phyloP scores from a whole-genome alignment of 2,113 vertebrate species.

The Benitochromis conjunctus region DNA sequence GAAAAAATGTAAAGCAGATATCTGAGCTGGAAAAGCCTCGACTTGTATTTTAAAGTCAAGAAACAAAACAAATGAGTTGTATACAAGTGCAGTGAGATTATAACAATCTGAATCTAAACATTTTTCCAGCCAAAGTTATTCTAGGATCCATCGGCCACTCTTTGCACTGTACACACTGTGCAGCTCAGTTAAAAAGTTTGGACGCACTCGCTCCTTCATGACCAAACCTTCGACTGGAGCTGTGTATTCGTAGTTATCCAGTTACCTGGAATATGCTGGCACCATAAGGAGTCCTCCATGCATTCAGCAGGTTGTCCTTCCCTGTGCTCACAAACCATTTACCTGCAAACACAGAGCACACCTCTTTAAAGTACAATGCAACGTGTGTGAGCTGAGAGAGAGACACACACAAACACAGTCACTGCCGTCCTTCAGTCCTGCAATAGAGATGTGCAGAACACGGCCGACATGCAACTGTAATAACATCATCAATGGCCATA shows the following conservation, averaged over 20 bases:
- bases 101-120: neutral
- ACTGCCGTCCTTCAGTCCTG: neutral
- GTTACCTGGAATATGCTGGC: conserved; percentile 97
- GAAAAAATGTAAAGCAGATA: neutral
- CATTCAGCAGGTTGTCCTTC: conserved; percentile 96
- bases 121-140: neutral
- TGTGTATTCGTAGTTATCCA: neutral
- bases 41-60: neutral
- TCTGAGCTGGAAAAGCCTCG: neutral
- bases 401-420: neutral
- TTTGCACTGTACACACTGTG: neutral
- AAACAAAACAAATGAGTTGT: neutral
- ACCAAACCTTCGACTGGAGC: neutral
- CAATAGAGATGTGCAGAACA: neutral
- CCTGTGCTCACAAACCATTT: conserved; percentile 99
- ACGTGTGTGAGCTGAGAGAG: neutral
- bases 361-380: neutral
- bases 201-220: neutral
- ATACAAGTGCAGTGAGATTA: neutral
- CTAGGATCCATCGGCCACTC: neutral
- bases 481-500: conserved; percentile 7
- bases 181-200: neutral
- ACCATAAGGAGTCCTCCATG: conserved; percentile 95
- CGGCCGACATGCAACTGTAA: neutral
- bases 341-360: conserved; percentile 72